Conservation (phyloP, 2,113 vertebrate genomes). For the Tinamus guttatus region DNA sequence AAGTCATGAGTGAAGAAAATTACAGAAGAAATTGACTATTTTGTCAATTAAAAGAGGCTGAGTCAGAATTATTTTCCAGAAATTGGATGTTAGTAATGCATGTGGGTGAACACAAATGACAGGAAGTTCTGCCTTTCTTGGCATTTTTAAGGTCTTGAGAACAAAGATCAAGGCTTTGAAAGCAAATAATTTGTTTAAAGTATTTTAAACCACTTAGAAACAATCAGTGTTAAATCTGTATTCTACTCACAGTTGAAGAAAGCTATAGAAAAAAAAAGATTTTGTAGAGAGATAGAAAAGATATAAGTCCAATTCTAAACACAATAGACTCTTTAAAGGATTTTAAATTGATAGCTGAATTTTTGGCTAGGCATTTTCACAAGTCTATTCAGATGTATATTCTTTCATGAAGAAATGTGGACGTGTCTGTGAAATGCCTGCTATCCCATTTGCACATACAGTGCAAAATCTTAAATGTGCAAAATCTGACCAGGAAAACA, state of each 20-base stretch:
- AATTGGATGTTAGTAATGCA: constrained; percentile 2
- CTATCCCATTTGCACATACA: background rate
- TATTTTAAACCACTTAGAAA: constrained; percentile 1
- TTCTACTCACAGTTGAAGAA: background rate
- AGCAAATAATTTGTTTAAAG: constrained; percentile 3
- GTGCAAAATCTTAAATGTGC: background rate
- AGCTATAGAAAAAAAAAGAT: background rate
- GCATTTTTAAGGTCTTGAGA: constrained; percentile 1
- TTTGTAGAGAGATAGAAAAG: background rate
- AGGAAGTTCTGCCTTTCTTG: background rate
- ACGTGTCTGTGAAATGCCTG: background rate
- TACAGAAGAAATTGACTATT: background rate
- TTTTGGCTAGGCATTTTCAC: background rate
- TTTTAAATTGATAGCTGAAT: background rate
- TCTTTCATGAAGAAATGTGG: background rate
- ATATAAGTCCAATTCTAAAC: background rate
- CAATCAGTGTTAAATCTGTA: background rate
- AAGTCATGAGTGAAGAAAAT: constrained; percentile 6
- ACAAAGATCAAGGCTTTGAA: constrained; percentile 22
- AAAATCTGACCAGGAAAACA: background rate
- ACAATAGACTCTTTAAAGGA: background rate
- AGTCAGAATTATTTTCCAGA: constrained; percentile 12
- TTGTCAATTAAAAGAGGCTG: constrained; percentile 26
- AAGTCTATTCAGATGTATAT: background rate
- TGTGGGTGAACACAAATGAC: background rate